Evolutionary conservation across 2,113 vertebrate species (phyloP).

Genomic region (Urocolius indicus): DNA sequence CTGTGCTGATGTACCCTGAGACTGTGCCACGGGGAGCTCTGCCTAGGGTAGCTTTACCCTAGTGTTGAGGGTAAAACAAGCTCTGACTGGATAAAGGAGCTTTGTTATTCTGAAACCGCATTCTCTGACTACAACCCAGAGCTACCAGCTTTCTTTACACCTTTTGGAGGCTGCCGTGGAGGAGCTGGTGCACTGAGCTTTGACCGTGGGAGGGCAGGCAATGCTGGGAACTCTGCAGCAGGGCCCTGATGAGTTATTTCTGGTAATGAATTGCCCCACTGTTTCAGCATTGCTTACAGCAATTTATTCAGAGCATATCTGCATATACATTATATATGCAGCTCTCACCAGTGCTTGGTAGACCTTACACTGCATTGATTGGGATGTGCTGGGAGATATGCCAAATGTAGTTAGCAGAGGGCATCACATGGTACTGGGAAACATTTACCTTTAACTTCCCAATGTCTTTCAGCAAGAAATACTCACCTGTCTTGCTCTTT

Average conservation of each 20-base stretch:
- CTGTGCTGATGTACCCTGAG: accelerated
- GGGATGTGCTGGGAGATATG: neutral
- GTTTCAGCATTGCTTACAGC: neutral
- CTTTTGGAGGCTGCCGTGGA: neutral
- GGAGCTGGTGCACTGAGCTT: neutral
- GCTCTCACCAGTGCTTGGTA: neutral
- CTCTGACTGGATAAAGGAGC: neutral
- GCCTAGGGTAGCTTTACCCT: no score
- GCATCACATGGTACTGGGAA: neutral
- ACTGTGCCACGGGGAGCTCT: neutral
- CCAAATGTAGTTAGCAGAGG: neutral
- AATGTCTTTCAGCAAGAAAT: neutral
- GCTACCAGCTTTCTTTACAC: neutral
- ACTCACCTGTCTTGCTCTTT: neutral
- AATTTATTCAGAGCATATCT: slow-evolving; percentile 27
- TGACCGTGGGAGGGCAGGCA: neutral
- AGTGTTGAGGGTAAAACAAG: neutral
- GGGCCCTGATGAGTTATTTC: neutral
- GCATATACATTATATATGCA: slow-evolving; percentile 14
- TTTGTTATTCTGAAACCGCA: neutral
- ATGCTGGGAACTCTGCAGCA: neutral
- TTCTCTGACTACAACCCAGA: neutral
- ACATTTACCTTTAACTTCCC: neutral
- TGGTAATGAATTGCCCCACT: neutral
- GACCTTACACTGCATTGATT: neutral